Conservation (phyloP, 1,140 invertebrate species). For the Ostrea edulis region DNA sequence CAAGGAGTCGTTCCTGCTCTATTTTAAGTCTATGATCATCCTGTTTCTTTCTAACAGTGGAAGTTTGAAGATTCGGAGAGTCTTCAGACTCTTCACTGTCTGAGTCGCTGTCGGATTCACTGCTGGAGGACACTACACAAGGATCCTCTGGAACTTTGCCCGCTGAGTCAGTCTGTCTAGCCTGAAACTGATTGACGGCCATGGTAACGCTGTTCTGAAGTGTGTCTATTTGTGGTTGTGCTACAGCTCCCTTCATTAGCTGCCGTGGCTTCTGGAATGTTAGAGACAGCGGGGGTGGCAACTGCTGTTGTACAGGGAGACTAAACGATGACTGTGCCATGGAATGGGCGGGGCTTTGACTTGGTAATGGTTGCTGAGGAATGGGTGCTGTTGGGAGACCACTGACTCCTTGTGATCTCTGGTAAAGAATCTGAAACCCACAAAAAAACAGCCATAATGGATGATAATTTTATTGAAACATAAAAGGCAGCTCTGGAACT, state of each 20-base stretch:
- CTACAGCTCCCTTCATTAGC: background rate
- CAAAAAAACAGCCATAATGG: too few species aligned
- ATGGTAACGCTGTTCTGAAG: background rate
- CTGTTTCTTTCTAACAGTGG: background rate
- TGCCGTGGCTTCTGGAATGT: background rate
- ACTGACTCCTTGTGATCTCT: background rate
- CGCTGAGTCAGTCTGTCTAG: background rate
- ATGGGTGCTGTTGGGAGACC: too few species aligned
- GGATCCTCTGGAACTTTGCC: background rate
- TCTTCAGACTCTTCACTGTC: slow-evolving; percentile 15
- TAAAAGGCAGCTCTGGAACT: too few species aligned
- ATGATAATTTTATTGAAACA: too few species aligned
- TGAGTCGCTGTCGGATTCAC: background rate
- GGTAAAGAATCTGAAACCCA: background rate
- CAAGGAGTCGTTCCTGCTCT: background rate
- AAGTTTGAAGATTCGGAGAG: background rate
- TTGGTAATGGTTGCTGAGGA: background rate
- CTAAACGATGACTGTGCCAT: background rate
- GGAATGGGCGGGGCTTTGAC: background rate
- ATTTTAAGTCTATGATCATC: background rate
- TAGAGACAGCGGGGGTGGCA: background rate
- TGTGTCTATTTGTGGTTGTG: background rate
- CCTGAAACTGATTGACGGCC: background rate
- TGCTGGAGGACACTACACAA: slow-evolving; percentile 10
- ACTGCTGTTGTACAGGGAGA: background rate